These are phyloP conservation scores for Acarapis woodi DNA, from an alignment of 1,140 invertebrate species.

Conservation along the genomic window DNA sequence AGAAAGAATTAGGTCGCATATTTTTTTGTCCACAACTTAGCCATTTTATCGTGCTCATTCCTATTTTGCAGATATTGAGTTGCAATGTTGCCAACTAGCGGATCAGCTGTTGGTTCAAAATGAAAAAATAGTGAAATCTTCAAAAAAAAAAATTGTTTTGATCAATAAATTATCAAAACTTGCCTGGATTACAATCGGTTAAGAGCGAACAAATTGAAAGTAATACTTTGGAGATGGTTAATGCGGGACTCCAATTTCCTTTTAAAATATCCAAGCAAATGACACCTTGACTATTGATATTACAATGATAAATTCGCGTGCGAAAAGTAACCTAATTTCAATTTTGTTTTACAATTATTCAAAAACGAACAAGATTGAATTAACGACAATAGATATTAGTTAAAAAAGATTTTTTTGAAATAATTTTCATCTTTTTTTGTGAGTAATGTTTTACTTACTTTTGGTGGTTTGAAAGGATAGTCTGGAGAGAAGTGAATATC, in stretches of 20 bases:
- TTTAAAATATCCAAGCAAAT: constrained; percentile 85
- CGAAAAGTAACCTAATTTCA: constrained; percentile 58
- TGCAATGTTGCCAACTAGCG: constrained; percentile 85
- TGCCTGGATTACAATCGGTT: constrained; percentile 85
- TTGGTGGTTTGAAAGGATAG: constrained; percentile 54
- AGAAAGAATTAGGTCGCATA: constrained; percentile 51
- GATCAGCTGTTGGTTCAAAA: constrained; percentile 36
- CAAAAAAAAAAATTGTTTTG: constrained; percentile 5
- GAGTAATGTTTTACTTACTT: too few relatives aligned
- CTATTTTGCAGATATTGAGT: constrained; percentile 90
- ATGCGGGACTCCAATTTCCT: constrained; percentile 79
- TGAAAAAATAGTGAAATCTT: neutral
- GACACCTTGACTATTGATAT: constrained; percentile 85
- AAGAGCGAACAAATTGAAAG: constrained; percentile 78
- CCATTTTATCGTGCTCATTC: constrained; percentile 88
- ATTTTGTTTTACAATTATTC: too few relatives aligned
- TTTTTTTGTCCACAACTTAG: constrained; percentile 87
- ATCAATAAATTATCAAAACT: constrained; percentile 11
- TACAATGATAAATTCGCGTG: constrained; percentile 83
- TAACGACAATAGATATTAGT: too few relatives aligned
- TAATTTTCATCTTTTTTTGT: too few relatives aligned
- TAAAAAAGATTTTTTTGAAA: too few relatives aligned
- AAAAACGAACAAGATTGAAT: too few relatives aligned
- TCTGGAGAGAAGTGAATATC: constrained; percentile 84
- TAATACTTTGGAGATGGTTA: constrained; percentile 79